These are phyloP conservation scores for Eupelmus urozonus DNA, from an alignment of 2,888 invertebrate species.

Conservation along the genomic window DNA sequence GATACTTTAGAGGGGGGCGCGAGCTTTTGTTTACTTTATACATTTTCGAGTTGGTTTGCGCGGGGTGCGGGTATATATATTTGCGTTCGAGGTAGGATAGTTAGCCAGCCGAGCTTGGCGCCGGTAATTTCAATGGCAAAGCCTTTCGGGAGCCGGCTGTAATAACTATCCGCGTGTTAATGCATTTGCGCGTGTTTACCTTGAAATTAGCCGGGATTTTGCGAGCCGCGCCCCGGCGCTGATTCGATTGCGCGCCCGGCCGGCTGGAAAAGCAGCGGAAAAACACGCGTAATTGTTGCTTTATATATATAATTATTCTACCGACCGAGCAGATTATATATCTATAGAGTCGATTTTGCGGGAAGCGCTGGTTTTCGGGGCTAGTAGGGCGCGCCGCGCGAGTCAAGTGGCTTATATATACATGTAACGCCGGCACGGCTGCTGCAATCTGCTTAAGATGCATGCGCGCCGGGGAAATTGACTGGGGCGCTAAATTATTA, in stretches of 20 bases:
- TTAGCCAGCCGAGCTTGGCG: not conserved
- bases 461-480: not conserved
- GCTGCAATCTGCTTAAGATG: no score
- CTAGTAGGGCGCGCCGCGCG: no score
- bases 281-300: no score
- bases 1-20: not conserved
- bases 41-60: not conserved
- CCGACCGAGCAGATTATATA: no score
- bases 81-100: not conserved
- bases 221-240: not conserved
- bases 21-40: not conserved
- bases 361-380: no score
- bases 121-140: constrained; percentile 1
- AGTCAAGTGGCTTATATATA: no score
- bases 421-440: no score
- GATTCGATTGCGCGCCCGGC: not conserved
- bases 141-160: not conserved
- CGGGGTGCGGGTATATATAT: no score
- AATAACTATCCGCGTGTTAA: no score
- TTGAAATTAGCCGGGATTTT: not conserved
- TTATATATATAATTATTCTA: no score
- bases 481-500: not conserved
- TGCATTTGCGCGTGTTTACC: no score
- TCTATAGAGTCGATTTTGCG: no score
- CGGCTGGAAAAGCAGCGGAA: constrained; percentile 3